Percentiles rank a stretch among this genome's conserved stretches.
Conservation (phyloP, 2,888 invertebrate genomes). For the Drosophila prolongata region DNA sequence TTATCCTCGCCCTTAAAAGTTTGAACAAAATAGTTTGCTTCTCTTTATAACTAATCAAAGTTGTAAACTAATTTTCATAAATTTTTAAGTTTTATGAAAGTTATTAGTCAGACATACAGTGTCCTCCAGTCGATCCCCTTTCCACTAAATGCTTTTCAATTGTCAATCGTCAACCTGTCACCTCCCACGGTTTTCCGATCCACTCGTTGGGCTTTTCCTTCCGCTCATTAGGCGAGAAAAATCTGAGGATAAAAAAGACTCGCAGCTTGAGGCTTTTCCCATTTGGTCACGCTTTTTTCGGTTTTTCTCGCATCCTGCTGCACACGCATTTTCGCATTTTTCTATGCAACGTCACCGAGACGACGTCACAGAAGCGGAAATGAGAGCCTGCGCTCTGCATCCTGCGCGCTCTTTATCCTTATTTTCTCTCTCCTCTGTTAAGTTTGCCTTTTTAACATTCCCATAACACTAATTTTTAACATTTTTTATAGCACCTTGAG, state of each 20-base stretch:
- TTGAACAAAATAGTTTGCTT: not conserved
- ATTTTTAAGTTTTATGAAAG: constrained; percentile 6
- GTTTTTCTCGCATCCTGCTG: constrained; percentile 29
- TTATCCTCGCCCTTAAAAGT: not conserved
- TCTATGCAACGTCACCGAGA: constrained; percentile 64
- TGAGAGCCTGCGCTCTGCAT: constrained; percentile 20
- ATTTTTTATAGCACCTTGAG: constrained; percentile 50
- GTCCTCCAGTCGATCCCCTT: constrained; percentile 1
- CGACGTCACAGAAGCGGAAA: constrained; percentile 63
- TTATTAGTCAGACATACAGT: not conserved
- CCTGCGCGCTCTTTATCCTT: constrained; percentile 20
- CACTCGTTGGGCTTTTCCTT: constrained; percentile 54
- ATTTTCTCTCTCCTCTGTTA: constrained; percentile 9
- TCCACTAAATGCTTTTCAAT: constrained; percentile 5
- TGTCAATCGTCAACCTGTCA: constrained; percentile 19
- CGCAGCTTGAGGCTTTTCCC: constrained; percentile 35
- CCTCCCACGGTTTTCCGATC: constrained; percentile 9
- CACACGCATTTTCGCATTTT: constrained; percentile 69
- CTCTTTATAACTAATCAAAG: not conserved
- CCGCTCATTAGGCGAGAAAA: constrained; percentile 71
- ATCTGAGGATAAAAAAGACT: constrained; percentile 18
- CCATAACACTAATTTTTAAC: not conserved
- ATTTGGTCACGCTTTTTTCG: constrained; percentile 20
- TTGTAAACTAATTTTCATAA: constrained; percentile 1
- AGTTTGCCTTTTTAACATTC: not conserved